Evolutionary conservation across 2,797 vertebrate genomes (phyloP).

Genomic region (Falco columbarius): DNA sequence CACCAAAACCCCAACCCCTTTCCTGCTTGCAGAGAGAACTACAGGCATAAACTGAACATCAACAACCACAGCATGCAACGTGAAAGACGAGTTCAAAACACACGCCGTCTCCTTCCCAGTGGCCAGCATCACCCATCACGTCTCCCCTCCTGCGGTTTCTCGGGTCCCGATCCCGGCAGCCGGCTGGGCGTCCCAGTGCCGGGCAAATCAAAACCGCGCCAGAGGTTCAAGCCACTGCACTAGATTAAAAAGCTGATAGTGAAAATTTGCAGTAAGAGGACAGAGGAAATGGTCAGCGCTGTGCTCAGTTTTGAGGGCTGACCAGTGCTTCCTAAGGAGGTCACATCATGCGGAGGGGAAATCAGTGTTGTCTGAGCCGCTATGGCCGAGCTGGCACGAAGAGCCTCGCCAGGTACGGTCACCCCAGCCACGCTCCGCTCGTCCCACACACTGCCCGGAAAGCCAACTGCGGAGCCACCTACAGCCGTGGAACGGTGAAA

Average conservation of each 20-base stretch:
- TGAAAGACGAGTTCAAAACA: background rate
- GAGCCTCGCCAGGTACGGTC: rapidly evolving
- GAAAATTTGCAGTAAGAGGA: background rate
- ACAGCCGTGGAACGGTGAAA: background rate
- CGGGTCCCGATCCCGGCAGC: rapidly evolving
- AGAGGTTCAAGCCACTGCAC: background rate
- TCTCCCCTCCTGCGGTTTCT: background rate
- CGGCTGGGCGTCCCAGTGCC: background rate
- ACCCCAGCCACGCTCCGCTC: background rate
- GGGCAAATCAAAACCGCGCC: rapidly evolving
- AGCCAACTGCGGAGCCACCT: background rate
- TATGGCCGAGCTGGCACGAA: background rate
- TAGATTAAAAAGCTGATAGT: background rate
- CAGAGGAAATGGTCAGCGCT: slow-evolving; percentile 27
- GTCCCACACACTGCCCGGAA: rapidly evolving
- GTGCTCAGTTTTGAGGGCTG: background rate
- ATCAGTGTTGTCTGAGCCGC: background rate
- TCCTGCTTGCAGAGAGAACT: slow-evolving; percentile 30
- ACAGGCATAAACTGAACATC: background rate
- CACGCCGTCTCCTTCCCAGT: background rate
- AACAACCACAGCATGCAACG: background rate
- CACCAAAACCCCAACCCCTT: slow-evolving; percentile 46
- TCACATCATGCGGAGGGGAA: background rate
- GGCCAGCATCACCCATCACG: background rate
- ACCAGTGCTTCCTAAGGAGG: slow-evolving; percentile 9